These are phyloP conservation scores for Actinostola sp. DNA, from an alignment of 92 coral and sea anemone genomes.

Conservation along the genomic window DNA sequence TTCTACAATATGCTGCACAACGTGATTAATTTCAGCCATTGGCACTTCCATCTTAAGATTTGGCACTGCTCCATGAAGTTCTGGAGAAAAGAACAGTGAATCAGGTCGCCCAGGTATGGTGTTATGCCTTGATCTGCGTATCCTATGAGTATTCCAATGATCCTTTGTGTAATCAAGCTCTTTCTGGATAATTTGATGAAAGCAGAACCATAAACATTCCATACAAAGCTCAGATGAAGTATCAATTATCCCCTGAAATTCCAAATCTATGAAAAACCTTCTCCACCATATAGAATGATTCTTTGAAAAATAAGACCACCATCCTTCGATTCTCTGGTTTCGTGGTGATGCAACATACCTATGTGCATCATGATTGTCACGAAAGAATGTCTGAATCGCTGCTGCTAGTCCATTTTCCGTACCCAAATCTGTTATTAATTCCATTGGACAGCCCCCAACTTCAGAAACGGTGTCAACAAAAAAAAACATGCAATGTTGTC, in stretches of 20 bases:
- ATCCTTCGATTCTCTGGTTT: constrained; percentile 51
- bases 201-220: constrained; percentile 58
- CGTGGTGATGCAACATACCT: constrained; percentile 54
- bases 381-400: constrained; percentile 49
- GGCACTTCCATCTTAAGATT: constrained; percentile 42
- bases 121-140: constrained; percentile 40
- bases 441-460: constrained; percentile 43
- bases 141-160: constrained; percentile 53
- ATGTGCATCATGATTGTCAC: constrained; percentile 50
- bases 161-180: constrained; percentile 46
- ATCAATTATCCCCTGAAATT: constrained; percentile 32
- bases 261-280: constrained; percentile 28
- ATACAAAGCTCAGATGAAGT: constrained; percentile 37
- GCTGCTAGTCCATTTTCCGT: constrained; percentile 58
- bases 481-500: constrained; percentile 35
- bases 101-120: constrained; percentile 47
- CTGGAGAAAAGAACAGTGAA: constrained; percentile 48
- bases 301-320: constrained; percentile 48
- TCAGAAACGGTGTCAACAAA: constrained; percentile 14
- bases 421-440: constrained; percentile 33
- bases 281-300: constrained; percentile 29
- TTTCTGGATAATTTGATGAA: constrained; percentile 18
- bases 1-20: constrained; percentile 32
- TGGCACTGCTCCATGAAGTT: constrained; percentile 39
- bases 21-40: constrained; percentile 28